phyloP scores from a whole-genome alignment of 92 coral and sea anemone species.

The Siderastrea siderea region DNA sequence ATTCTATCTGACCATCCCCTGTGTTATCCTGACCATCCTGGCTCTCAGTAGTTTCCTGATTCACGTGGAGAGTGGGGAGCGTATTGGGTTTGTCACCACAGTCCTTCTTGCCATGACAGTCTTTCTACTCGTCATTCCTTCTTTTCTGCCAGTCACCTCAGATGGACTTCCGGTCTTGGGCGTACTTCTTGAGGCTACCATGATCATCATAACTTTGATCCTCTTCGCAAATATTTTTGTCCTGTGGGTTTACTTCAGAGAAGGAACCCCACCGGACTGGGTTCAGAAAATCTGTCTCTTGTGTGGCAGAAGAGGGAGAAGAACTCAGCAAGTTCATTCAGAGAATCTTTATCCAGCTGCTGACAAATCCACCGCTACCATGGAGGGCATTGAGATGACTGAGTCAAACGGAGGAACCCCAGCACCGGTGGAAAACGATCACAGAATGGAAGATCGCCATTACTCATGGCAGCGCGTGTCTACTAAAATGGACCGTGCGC shows the following conservation, averaged over 20 bases:
- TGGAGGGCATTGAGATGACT: slow-evolving; percentile 12
- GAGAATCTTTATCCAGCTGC: background rate
- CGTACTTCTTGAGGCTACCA: slow-evolving; percentile 36
- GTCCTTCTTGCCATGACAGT: slow-evolving; percentile 86
- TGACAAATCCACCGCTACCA: background rate
- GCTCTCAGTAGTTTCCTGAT: slow-evolving; percentile 80
- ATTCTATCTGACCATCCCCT: slow-evolving; percentile 77
- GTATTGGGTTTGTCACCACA: slow-evolving; percentile 91
- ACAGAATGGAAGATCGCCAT: background rate
- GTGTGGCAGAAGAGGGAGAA: background rate
- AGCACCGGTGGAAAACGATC: background rate
- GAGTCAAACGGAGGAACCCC: background rate
- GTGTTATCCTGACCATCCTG: slow-evolving; percentile 61
- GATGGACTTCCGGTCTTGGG: slow-evolving; percentile 76
- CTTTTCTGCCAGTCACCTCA: slow-evolving; percentile 77
- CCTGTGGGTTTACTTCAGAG: slow-evolving; percentile 65
- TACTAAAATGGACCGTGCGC: slow-evolving; percentile 18
- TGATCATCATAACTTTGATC: slow-evolving; percentile 51
- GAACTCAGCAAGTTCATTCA: background rate
- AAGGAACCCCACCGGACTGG: slow-evolving; percentile 57
- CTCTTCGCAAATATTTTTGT: slow-evolving; percentile 67
- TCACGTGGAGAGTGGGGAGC: slow-evolving; percentile 89
- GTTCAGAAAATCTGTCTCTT: slow-evolving; percentile 11
- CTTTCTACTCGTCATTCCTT: slow-evolving; percentile 75
- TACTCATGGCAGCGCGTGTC: slow-evolving; percentile 41